Percentiles rank a stretch among this genome's conserved stretches.
phyloP scores from a whole-genome alignment of 2,888 invertebrate species.

The Siphlonurus alternatus region DNA sequence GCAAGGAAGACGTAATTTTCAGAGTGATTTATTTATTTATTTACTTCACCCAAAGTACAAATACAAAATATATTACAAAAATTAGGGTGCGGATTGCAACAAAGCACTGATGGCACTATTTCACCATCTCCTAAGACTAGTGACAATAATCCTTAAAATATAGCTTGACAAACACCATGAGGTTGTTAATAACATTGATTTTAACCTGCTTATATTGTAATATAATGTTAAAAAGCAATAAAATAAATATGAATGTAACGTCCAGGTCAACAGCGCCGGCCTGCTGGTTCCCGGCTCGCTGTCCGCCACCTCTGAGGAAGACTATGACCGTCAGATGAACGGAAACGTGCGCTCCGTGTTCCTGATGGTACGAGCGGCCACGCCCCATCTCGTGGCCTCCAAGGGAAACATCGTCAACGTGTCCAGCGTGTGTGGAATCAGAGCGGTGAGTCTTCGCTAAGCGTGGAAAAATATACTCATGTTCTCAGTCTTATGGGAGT shows the following conservation, averaged over 20 bases:
- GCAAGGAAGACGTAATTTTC: no score
- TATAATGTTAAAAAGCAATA: background rate
- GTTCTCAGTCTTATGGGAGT: background rate
- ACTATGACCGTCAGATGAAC: conserved; percentile 34
- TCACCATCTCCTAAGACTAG: no score
- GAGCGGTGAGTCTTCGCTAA: conserved; percentile 25
- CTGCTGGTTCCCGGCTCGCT: conserved; percentile 29
- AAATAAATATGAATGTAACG: no score
- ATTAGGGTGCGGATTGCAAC: no score
- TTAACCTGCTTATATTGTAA: background rate
- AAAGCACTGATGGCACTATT: no score
- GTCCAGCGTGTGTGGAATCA: conserved; percentile 36
- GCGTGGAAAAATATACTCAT: no score
- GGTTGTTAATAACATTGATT: no score
- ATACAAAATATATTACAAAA: no score
- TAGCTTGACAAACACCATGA: no score
- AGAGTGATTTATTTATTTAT: no score
- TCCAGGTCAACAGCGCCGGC: conserved; percentile 17
- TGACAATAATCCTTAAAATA: no score
- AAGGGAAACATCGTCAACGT: conserved; percentile 37
- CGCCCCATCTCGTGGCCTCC: conserved; percentile 27
- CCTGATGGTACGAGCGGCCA: conserved; percentile 29
- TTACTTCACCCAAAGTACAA: no score
- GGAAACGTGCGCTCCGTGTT: conserved; percentile 30
- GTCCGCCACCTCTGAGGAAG: conserved; percentile 30